Evolutionary conservation across 1,140 invertebrate genomes (phyloP), one percentile per base, ranked within the genome.

Genomic region (Chionoecetes opilio): DNA sequence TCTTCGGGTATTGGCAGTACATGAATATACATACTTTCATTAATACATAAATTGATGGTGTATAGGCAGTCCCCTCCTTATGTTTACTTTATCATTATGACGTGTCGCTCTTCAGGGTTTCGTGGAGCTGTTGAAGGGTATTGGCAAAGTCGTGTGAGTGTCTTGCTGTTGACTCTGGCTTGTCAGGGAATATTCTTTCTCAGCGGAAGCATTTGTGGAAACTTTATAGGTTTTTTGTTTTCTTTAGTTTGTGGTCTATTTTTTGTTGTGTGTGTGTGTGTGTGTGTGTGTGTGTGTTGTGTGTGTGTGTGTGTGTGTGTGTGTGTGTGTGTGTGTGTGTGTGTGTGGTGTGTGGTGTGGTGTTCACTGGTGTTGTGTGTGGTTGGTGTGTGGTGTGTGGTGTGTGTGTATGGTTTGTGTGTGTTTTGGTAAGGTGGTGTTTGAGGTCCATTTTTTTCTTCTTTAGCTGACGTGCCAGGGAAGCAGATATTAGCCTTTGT

Each of bases 1-100:
- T 75, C 63, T n/a, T n/a, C 63, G 46, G 63, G 63, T n/a, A 26
- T 26, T n/a, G 63, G 6, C 6, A 6, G 63, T n/a, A 75, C 63
- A 75, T 75, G 63, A 75, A 75, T 75, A n/a, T 75, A 75, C 63
- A 75, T 75, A 75, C 63, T 21, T 75, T 75, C 63, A 75, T 75
- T 75, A 75, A 75, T 75, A n/a, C 63, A 75, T n/a, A 11, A n/a
- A 75, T 75, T 75, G 63, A 75, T 26, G 63, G 63, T 11, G 21
- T 75, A n/a, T 8, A 75, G 63, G 63, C 8, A 75, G 63, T 21
- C n/a, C n/a, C 21, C n/a, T 63, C 5, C 63, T 5, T 21, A n/a
- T 75, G 21, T 75, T 75, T 75, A 2, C 21, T 75, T 26, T 75
- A 5, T 5, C 14, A 14, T 46, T 5, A 8, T 46, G 41, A 5